phyloP scores from a whole-genome alignment of 2,797 vertebrate species.

The Platyrinchus mystaceus region DNA sequence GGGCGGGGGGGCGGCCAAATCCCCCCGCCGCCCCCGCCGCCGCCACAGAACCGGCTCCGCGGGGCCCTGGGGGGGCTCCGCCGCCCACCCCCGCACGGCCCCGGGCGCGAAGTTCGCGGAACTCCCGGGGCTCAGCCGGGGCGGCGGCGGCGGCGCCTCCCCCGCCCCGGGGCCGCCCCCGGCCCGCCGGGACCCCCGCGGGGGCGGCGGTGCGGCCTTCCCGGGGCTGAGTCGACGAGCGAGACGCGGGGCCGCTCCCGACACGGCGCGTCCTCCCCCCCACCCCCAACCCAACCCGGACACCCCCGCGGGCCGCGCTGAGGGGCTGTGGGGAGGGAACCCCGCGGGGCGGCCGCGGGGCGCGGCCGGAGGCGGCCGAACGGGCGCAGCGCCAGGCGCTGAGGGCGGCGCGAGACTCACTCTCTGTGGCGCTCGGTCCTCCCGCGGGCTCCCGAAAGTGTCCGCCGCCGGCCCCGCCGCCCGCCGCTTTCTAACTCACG shows the following conservation, averaged over 20 bases:
- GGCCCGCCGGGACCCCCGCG: background rate
- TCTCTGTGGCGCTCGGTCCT: constrained; percentile 27
- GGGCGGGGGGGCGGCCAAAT: background rate
- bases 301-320: background rate
- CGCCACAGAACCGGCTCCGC: background rate
- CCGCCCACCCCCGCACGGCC: background rate
- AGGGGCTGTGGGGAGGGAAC: background rate
- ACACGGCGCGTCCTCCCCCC: too few species aligned
- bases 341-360: background rate
- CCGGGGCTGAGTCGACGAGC: background rate
- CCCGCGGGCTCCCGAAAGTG: constrained; percentile 28
- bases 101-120: background rate
- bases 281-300: too few species aligned
- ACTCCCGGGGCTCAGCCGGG: background rate
- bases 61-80: background rate
- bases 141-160: background rate
- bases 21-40: background rate
- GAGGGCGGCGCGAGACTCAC: background rate
- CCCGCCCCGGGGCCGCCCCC: background rate
- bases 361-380: background rate
- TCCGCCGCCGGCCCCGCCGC: constrained; percentile 63
- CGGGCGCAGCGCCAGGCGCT: too few species aligned
- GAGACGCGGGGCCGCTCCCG: background rate
- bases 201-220: background rate
- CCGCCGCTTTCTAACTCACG: constrained; percentile 85